Base-by-base conservation (phyloP, 2,797 vertebrate species). In the Anguilla pacifica region DNA sequence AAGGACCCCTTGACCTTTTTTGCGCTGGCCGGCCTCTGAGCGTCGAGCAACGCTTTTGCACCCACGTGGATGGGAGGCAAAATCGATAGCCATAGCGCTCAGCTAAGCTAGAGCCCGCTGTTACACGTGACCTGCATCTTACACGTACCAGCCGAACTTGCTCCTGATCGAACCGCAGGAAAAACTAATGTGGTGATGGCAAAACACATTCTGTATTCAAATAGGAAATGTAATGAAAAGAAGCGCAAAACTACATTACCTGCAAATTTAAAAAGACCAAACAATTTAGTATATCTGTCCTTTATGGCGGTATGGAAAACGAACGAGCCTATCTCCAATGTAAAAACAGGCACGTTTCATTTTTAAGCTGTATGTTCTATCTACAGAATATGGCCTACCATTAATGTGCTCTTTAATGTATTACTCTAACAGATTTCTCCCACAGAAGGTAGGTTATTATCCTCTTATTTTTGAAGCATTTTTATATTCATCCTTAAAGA, bases 1-100 rank as follows among this genome's bases (percentile, higher is more conserved):
- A 51, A 82, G 79, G 79, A 82, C 51, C 25, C 46, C 46, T 51
- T 82, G 79, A 82, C 79, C 79, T 82, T 82, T 22, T 5, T 11
- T 6, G 17, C 74, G 79, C 22, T 51, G 17, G 51, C 15, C 10
- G 43, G 79, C 43, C 43, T 46, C 43, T 46, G 35, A 82, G 51
- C 13, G 25, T n/a, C 17, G 6, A 28, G 46, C 79, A 82, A 82
- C 9, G 46, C 19, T 82, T 79, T 51, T 51, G 79, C 46, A 82
- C 43, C 77, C 19, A 19, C 25, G 46, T 6, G 17, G 5, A 25
- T n/a, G 17, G 74, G 39, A 19, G 43, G 6, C 15, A n/a, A 82
- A 82, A n/a, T 82, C 79, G 9, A 82, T 7, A 49, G 31, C 25
- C 1, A 43, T 82, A 0, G 79, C 0, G 5, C 22, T 82, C 22